These are phyloP conservation scores for Agrochola circellaris DNA, from an alignment of 2,888 invertebrate genomes.

Conservation along the genomic window DNA sequence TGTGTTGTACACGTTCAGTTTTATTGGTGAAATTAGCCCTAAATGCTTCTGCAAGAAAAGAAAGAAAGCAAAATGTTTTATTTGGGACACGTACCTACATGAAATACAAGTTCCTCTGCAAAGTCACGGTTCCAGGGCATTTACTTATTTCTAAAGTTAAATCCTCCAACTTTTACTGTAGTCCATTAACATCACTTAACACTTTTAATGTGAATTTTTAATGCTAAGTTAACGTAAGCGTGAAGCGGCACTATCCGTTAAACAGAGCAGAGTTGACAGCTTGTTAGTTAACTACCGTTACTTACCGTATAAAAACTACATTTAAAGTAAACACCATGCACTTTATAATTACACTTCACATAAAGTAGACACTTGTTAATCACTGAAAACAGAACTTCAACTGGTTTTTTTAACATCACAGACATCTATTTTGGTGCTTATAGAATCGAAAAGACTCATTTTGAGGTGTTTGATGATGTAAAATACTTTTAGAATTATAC, in stretches of 20 bases:
- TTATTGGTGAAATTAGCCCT: no score
- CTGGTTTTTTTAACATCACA: background rate
- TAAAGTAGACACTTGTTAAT: constrained; percentile 3
- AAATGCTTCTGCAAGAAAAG: no score
- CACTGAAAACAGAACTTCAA: constrained; percentile 14
- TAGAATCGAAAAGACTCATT: background rate
- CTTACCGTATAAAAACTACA: constrained; percentile 11
- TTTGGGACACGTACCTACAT: background rate
- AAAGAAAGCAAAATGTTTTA: no score
- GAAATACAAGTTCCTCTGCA: background rate
- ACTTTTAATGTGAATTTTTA: constrained; percentile 14
- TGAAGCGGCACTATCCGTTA: constrained; percentile 20
- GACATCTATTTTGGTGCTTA: background rate
- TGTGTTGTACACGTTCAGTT: no score
- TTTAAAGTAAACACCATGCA: constrained; percentile 33
- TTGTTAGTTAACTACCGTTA: constrained; percentile 39
- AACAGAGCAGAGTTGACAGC: constrained; percentile 39
- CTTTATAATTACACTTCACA: constrained; percentile 17
- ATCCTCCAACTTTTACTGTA: background rate
- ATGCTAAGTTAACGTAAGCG: constrained; percentile 13
- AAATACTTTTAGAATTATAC: background rate
- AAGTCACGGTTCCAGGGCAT: background rate
- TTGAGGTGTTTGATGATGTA: background rate
- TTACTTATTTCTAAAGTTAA: background rate
- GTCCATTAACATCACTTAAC: constrained; percentile 4